Evolutionary conservation across 2,113 vertebrate species (phyloP).

Genomic region (Furnarius figulus): DNA sequence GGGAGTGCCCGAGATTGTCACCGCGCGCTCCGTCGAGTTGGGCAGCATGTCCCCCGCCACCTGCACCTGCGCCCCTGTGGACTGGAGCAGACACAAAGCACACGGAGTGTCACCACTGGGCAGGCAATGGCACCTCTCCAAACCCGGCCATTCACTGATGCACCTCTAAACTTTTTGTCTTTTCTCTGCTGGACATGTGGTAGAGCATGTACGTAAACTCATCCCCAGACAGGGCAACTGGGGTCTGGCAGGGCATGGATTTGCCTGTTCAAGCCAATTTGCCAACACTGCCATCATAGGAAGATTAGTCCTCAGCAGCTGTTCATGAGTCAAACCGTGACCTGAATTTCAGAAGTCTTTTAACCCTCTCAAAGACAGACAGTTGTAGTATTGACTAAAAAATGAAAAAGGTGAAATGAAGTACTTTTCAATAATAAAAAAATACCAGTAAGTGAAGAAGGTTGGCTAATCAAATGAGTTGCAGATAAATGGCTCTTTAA

Average conservation of each 20-base stretch:
- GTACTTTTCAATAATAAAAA: not conserved
- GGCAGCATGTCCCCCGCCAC: constrained; percentile 93
- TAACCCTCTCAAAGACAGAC: not conserved
- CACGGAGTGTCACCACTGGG: not conserved
- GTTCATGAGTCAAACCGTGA: not conserved
- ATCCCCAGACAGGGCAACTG: not conserved
- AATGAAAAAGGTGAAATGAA: not conserved
- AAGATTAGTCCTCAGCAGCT: not conserved
- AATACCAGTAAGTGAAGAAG: not conserved
- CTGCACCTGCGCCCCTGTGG: constrained; percentile 93
- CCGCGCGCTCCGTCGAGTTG: constrained; percentile 91
- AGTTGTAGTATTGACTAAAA: not conserved
- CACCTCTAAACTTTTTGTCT: not conserved
- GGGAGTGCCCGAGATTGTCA: constrained; percentile 91
- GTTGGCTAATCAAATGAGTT: not conserved
- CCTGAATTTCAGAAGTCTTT: not conserved
- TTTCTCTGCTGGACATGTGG: rapidly evolving
- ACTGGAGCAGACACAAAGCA: constrained; percentile 71
- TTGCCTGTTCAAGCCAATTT: not conserved
- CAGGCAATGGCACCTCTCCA: not conserved
- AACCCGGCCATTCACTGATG: not conserved
- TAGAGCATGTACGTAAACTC: rapidly evolving
- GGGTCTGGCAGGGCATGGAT: not conserved
- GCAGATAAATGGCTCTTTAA: not conserved
- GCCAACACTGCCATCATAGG: not conserved